Evolutionary conservation across 2,888 invertebrate species (phyloP).

Genomic region (Altica lythri): DNA sequence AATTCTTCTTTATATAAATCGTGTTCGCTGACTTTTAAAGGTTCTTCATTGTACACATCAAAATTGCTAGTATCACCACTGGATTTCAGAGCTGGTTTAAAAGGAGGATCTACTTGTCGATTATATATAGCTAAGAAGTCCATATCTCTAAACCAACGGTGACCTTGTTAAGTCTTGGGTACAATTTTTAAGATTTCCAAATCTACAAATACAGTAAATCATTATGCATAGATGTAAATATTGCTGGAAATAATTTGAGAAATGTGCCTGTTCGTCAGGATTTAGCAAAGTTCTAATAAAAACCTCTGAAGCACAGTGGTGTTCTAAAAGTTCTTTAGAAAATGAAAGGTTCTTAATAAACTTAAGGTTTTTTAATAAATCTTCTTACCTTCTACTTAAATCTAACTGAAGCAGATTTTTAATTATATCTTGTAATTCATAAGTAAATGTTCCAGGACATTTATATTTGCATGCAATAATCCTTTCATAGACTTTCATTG

Average conservation of each 20-base stretch:
- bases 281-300: too few relatives aligned
- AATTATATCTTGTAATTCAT: conserved; percentile 81
- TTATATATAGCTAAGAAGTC: conserved; percentile 85
- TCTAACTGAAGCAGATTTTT: conserved; percentile 82
- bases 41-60: conserved; percentile 58
- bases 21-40: conserved; percentile 56
- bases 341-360: too few relatives aligned
- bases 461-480: conserved; percentile 89
- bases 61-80: conserved; percentile 75
- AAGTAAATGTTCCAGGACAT: conserved; percentile 80
- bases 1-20: conserved; percentile 68
- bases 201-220: conserved; percentile 57
- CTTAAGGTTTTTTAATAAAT: too few relatives aligned
- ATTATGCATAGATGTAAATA: background rate
- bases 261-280: too few relatives aligned
- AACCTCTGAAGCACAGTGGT: too few relatives aligned
- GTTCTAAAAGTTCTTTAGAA: too few relatives aligned
- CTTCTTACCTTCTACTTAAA: conserved; percentile 66
- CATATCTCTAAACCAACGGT: conserved; percentile 82
- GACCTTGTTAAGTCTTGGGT: conserved; percentile 85
- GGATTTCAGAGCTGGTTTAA: conserved; percentile 61
- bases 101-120: conserved; percentile 69
- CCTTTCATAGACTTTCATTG: conserved; percentile 92
- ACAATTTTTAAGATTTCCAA: conserved; percentile 85
- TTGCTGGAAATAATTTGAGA: background rate